Evolutionary conservation across 2,113 vertebrate genomes (phyloP), one percentile per base, ranked within the genome.

Genomic region (Chloroceryle aenea): DNA sequence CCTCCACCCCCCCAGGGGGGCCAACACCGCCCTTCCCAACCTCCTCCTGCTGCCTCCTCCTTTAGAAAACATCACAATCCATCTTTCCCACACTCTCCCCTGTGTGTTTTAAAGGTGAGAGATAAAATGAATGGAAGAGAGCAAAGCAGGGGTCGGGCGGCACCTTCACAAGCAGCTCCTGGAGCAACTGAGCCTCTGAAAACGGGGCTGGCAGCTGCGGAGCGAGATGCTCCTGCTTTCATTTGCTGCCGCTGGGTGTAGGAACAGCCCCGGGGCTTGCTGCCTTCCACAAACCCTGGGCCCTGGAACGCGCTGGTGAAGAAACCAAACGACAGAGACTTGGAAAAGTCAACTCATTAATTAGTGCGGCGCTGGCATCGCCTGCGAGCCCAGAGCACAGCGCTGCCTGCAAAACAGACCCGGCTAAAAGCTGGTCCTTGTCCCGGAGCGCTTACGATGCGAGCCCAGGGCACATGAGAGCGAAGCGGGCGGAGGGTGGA

Each of bases 341-440:
- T 36, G 76, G 89, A 56, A 58, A 83, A 95, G 75, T 48, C 84
- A 88, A n/a, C 7, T 38, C 23, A 0, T 32, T 27, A 61, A 47
- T 34, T 12, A 45, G 78, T 0, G 38, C 48, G 1, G 85, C 0
- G 47, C 66, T 13, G 69, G 87, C 73, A 19, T 6, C 11, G 80
- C 91, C 87, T 7, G 42, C 30, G 14, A 20, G 12, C 75, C 82
- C 85, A 9, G 30, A 10, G 2, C 12, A 3, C 78, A 38, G 77
- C 17, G 8, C 68, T 56, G 78, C 68, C 50, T 12, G 76, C 68
- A 1, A 32, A 78, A 55, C 77, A 62, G 32, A 21, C 0, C 29
- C 12, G 36, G 77, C 93, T 75, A 72, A 86, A 90, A 58, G 94
- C 92, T n/a, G 86, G 9, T 63, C 85, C 92, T 93, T 90, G 90